Evolutionary conservation across 30 jellyfish, hydroid and myxozoan species (phyloP).

Genomic region (Catostylus mosaicus): DNA sequence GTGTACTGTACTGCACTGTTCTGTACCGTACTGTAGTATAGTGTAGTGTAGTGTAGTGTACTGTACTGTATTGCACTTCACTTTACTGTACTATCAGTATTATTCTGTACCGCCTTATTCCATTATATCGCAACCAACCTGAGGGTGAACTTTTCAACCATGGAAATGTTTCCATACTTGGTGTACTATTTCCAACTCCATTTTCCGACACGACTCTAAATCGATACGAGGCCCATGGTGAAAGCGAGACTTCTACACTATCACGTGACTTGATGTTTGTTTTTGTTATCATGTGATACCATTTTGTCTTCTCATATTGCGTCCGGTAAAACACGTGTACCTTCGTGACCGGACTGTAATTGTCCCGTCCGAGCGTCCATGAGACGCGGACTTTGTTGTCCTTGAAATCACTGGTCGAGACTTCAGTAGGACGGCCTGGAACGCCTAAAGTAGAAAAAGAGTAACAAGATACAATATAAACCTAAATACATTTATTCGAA

Average conservation of each 20-base stretch:
- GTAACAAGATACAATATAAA: too few relatives aligned
- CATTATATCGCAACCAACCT: constrained; percentile 53
- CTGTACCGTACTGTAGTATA: too few relatives aligned
- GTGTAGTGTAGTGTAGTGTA: too few relatives aligned
- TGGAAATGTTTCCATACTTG: constrained; percentile 83
- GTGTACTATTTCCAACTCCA: constrained; percentile 91
- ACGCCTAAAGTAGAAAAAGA: constrained; percentile 86
- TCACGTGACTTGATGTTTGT: constrained; percentile 69
- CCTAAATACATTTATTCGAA: too few relatives aligned
- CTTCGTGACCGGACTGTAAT: constrained; percentile 78
- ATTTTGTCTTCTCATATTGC: constrained; percentile 37
- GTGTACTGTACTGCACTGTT: too few relatives aligned
- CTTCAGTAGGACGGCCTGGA: constrained; percentile 94
- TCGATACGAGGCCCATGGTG: constrained; percentile 95
- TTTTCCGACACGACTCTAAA: constrained; percentile 86
- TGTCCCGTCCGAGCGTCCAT: constrained; percentile 97
- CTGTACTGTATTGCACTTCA: too few relatives aligned
- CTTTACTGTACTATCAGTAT: too few relatives aligned
- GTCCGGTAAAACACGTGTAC: constrained; percentile 87
- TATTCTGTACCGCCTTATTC: too few relatives aligned
- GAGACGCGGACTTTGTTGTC: constrained; percentile 56
- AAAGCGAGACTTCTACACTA: constrained; percentile 64
- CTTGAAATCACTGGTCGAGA: constrained; percentile 58
- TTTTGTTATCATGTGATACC: constrained; percentile 74
- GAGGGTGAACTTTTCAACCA: constrained; percentile 89